Percentiles rank a stretch among this genome's conserved stretches.
Conservation (phyloP, 2,888 invertebrate species). For the Mimas tiliae region DNA sequence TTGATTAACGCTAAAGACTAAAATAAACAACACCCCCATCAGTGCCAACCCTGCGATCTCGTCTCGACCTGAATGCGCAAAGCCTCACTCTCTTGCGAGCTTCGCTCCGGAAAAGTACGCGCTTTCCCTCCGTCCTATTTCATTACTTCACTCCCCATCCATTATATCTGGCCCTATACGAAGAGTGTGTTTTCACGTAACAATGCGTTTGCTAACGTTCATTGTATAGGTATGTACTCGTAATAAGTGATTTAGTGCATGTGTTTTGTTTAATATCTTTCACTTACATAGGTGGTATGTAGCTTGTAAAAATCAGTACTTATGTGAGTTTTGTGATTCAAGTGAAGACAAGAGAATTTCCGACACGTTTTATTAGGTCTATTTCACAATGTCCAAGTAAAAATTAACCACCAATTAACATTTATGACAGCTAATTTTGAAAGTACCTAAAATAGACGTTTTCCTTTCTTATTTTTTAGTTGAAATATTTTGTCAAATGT, state of each 20-base stretch:
- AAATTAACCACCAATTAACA: too few species aligned
- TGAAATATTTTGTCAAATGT: too few species aligned
- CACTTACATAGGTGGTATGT: not conserved
- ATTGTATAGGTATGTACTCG: slow-evolving; percentile 22
- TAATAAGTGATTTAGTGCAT: not conserved
- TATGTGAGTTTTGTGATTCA: too few species aligned
- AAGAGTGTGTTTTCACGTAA: slow-evolving; percentile 42
- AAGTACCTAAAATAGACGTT: too few species aligned
- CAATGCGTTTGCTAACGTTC: slow-evolving; percentile 3
- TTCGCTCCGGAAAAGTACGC: slow-evolving; percentile 52
- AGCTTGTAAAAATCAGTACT: too few species aligned
- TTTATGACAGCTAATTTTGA: too few species aligned
- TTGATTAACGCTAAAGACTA: slow-evolving; percentile 1
- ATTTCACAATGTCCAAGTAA: too few species aligned
- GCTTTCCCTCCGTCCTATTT: slow-evolving; percentile 29
- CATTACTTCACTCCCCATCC: slow-evolving; percentile 30
- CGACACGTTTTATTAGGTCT: too few species aligned
- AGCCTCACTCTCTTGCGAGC: slow-evolving; percentile 70
- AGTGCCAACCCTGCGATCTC: slow-evolving; percentile 61
- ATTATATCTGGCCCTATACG: slow-evolving; percentile 38
- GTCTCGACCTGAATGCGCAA: slow-evolving; percentile 66
- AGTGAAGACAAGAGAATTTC: too few species aligned
- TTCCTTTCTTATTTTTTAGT: too few species aligned
- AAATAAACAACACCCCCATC: slow-evolving; percentile 33
- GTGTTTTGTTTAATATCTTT: not conserved